Base-by-base conservation (phyloP, 2,113 vertebrate genomes). In the Microcebus jonahi region DNA sequence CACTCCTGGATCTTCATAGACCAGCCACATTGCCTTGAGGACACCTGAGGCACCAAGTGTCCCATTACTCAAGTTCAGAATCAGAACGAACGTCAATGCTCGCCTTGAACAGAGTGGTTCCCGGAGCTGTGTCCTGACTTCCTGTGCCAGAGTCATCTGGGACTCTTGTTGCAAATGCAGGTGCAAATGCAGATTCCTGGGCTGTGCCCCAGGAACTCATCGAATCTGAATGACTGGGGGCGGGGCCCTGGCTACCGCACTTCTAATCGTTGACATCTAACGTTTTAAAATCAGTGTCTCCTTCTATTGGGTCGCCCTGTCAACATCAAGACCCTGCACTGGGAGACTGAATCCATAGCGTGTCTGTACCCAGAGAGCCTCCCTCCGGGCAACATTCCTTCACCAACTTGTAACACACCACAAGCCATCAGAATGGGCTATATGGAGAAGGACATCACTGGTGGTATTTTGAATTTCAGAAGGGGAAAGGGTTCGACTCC, bases 361-460 rank as follows among this genome's bases (percentile, higher is more conserved):
- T 61, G 95, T 83, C 93, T 95, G 71, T 39, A 48, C n/a, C 18
- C 45, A 73, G 80, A 57, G 18, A 92, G 53, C 27, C 23, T 83
- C 42, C 75, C 94, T 68, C 88, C 18, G 0, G 97, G 91, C 95
- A 86, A 88, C 86, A 94, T 95, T 87, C 92, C 92, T 91, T 75
- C 59, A 67, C 75, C 53, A 81, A 68, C 59, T 80, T 81, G 75
- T 97, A 95, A 96, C 94, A 76, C 12, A 55, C 79, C 89, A 89
- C 87, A 97, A 80, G 75, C 68, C 83, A 84, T 45, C 63, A 79
- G 50, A 90, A 57, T 17, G 71, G 88, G 71, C 8, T 6, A 42
- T 45, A 59, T 18, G 59, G 73, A 96, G 71, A 90, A 93, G 92
- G 87, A 8, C 3, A 67, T 67, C 77, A 48, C 6, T 67, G 75